Base-by-base conservation (phyloP, 2,113 vertebrate species). In the Pheucticus melanocephalus region DNA sequence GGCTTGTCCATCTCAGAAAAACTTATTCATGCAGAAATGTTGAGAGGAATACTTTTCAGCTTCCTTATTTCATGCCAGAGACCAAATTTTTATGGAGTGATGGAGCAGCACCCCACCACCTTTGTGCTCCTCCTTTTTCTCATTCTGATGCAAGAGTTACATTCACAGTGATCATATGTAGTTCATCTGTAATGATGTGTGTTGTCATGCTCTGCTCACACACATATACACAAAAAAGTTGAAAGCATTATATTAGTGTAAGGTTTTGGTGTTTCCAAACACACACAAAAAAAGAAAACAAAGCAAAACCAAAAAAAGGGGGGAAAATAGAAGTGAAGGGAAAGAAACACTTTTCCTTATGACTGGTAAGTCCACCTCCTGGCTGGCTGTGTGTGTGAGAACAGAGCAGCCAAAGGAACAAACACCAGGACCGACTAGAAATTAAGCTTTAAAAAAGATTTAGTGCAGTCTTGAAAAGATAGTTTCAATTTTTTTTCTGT, bases 1-100 rank as follows among this genome's bases (percentile, higher is more conserved):
- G 66, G 4, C 51, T 70, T 21, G 10, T 27, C 25, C 50, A 7
- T 2, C 71, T 69, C 76, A n/a, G 85, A 28, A 30, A 59, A 65
- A n/a, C 10, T 16, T 12, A 28, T 1, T 28, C 1, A 3, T 8
- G 5, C 24, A 21, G 44, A 18, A 54, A 59, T 9, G 1, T 3
- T 59, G 65, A 11, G 15, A 72, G 33, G 15, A 73, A 64, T 33
- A 15, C 15, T 78, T 78, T 15, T 8, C 60, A 54, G 48, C 5
- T 82, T 82, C 76, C 28, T 64, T 42, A 16, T 53, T 78, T 69
- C 2, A 1, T 21, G 18, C 31, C 44, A 57, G n/a, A 37, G 33
- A 45, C 22, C 59, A 37, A 73, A 11, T 12, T 25, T 56, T 8
- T 17, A 17, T 18, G 16, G 44, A 31, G 9, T 30, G 11, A 42